phyloP scores from a whole-genome alignment of 2,797 vertebrate species.

The Ceyx erithaca region DNA sequence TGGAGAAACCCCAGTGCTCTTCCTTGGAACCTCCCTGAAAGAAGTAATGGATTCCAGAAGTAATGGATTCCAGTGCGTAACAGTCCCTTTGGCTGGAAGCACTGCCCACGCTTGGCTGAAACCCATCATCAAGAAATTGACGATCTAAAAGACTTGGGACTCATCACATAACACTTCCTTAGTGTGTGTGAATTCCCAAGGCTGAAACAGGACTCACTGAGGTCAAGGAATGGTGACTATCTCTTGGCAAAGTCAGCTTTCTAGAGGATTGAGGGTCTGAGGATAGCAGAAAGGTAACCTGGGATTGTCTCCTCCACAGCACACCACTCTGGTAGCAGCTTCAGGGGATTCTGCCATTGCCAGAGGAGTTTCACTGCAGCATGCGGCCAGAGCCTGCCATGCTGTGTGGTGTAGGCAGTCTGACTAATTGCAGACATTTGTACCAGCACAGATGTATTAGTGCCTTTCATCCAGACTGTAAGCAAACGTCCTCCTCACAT shows the following conservation, averaged over 20 bases:
- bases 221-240: neutral
- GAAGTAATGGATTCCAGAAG: neutral
- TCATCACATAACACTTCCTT: neutral
- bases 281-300: neutral
- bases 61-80: neutral
- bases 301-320: neutral
- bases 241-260: neutral
- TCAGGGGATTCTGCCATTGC: accelerated
- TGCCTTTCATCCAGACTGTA: neutral
- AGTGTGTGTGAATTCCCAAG: neutral
- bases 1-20: neutral
- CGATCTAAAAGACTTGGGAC: neutral
- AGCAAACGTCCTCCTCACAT: neutral
- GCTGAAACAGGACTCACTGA: neutral
- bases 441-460: neutral
- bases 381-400: accelerated
- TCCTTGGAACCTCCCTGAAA: neutral
- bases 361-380: neutral
- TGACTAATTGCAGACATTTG: neutral
- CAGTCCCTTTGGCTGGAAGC: neutral
- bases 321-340: neutral
- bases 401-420: neutral
- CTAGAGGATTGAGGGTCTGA: neutral
- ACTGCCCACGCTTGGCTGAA: neutral
- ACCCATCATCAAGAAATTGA: neutral